Conservation (phyloP, 2,113 vertebrate species). For the Gobiocypris rarus region DNA sequence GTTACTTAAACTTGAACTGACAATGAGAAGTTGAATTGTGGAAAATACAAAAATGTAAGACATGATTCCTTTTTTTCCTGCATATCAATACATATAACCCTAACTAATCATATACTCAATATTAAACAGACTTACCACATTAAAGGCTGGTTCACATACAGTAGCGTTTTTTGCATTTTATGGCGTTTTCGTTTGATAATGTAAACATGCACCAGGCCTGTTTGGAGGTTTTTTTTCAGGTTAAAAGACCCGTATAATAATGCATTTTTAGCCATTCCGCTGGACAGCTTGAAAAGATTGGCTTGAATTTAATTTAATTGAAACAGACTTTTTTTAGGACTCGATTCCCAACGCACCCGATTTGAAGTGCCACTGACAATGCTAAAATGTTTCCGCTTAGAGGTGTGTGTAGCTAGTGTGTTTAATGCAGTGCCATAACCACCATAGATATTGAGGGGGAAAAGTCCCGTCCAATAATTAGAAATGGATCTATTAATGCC, state of each 20-base stretch:
- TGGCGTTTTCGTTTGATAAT: background rate
- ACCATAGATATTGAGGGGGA: no score
- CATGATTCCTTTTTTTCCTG: background rate
- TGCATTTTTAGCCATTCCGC: background rate
- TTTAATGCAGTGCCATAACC: no score
- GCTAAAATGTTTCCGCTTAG: no score
- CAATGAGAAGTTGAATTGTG: no score
- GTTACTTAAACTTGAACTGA: no score
- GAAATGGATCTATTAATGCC: no score
- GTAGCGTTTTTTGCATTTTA: background rate
- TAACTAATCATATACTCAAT: background rate
- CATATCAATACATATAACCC: background rate
- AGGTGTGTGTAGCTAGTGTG: no score
- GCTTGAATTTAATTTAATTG: background rate
- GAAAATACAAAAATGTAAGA: no score
- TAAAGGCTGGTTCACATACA: background rate
- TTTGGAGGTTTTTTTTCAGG: background rate
- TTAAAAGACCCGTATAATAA: background rate
- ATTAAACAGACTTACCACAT: background rate
- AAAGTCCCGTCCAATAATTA: no score
- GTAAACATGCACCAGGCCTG: background rate
- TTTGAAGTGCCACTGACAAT: background rate
- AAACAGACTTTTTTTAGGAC: background rate
- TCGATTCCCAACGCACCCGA: background rate
- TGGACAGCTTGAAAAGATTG: no score